Evolutionary conservation across 2,797 vertebrate species (phyloP).

Genomic region (Melanotaenia boesemani): DNA sequence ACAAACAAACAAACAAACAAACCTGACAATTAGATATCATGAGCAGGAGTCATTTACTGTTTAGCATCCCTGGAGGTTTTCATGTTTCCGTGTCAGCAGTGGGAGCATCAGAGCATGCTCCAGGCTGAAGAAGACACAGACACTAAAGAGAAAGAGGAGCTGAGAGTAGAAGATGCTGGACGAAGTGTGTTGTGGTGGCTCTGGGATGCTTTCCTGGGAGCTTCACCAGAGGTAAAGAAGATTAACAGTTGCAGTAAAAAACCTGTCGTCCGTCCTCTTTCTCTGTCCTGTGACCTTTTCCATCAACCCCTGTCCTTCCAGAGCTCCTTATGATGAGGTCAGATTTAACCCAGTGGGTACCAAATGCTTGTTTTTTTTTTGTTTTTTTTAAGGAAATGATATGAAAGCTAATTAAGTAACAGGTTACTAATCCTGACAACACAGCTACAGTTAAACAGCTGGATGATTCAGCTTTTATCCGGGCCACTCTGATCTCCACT

Average conservation of each 20-base stretch:
- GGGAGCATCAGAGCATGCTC: slow-evolving; percentile 36
- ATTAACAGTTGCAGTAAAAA: slow-evolving; percentile 6
- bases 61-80: background rate
- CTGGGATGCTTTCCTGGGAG: slow-evolving; percentile 80
- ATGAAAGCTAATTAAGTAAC: background rate
- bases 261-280: background rate
- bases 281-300: background rate
- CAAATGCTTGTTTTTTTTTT: no score
- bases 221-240: slow-evolving; percentile 76
- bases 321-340: slow-evolving; percentile 13
- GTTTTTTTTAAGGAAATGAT: background rate
- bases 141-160: slow-evolving; percentile 46
- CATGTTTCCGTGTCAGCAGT: slow-evolving; percentile 69
- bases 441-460: background rate
- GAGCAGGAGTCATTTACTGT: no score
- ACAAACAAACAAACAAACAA: no score
- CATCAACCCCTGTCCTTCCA: background rate
- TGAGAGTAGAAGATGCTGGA: slow-evolving; percentile 56
- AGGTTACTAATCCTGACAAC: background rate
- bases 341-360: background rate
- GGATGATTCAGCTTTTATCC: slow-evolving; percentile 9
- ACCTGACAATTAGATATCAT: background rate
- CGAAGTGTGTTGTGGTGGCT: slow-evolving; percentile 77
- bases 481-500: slow-evolving; percentile 40
- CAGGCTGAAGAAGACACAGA: slow-evolving; percentile 46